Evolutionary conservation across 1,140 invertebrate genomes (phyloP), one percentile per base, ranked within the genome.

Genomic region (Telenomus remus): DNA sequence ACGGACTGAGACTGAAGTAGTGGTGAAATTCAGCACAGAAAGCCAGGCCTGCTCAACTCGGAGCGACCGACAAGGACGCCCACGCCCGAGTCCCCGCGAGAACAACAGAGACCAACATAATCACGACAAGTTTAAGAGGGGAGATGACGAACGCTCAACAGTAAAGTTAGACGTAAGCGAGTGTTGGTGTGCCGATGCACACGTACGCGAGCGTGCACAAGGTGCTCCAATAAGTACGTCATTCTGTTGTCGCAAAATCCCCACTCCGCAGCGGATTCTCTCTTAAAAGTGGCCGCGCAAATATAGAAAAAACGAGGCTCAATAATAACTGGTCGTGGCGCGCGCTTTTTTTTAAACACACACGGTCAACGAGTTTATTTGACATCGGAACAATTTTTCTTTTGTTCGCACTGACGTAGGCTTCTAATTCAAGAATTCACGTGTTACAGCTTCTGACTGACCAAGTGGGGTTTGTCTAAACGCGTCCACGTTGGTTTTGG

Each of bases 1-100:
- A 39, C 37, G n/a, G 37, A 69, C 57, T 60, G 46, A 51, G 65
- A 73, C 51, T 73, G 75, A 82, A 81, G 69, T 79, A 79, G 79
- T 69, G 48, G 76, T 79, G 69, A 83, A 81, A 78, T 83, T 81
- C 80, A 78, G 73, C 74, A 69, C 74, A 7, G 16, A 73, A 79
- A 76, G 80, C 78, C 65, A 42, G 63, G 51, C 51, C 44, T 37
- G 61, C 37, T 50, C 27, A 46, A 63, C 27, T 13, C 10, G 27
- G 54, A n/a, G 59, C 34, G 42, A 73, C 39, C 10, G 54, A 65
- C 54, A 65, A 12, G 9, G 9, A 39, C 12, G 49, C 4, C n/a
- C 4, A 10, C 14, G n/a, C 14, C 12, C 4, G 37, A 57, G 42
- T n/a, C n/a, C n/a, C 33, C 12, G 60, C 14, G 49, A 19, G 50